These are phyloP conservation scores for Drosophila longiperda DNA, from an alignment of 2,888 invertebrate genomes.

Conservation along the genomic window DNA sequence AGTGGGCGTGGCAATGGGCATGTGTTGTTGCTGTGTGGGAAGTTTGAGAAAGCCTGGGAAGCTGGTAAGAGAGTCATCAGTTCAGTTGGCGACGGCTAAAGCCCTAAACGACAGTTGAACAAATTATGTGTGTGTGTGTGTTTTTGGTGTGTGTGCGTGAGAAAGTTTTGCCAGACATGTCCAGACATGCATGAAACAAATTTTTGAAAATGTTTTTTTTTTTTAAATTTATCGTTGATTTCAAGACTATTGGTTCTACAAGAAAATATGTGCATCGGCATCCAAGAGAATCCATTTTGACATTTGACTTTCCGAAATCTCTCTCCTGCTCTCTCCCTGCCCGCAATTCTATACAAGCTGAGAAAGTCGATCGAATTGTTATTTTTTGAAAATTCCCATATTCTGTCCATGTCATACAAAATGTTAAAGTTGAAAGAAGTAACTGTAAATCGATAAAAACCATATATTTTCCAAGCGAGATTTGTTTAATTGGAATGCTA, in stretches of 20 bases:
- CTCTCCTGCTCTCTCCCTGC: neutral
- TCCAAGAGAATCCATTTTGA: constrained; percentile 2
- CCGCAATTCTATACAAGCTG: neutral
- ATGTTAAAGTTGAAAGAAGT: neutral
- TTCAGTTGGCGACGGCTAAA: constrained; percentile 41
- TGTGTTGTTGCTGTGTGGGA: constrained; percentile 22
- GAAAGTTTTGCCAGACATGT: constrained; percentile 57
- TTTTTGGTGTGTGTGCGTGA: neutral
- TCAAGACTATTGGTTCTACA: constrained; percentile 58
- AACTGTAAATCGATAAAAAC: neutral
- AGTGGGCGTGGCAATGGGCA: constrained; percentile 1
- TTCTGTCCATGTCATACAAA: neutral
- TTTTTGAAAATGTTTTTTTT: constrained; percentile 75
- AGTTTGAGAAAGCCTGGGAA: constrained; percentile 6
- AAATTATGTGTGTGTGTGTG: constrained; percentile 51
- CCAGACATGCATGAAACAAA: constrained; percentile 59
- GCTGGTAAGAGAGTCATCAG: constrained; percentile 46
- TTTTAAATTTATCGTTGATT: constrained; percentile 75
- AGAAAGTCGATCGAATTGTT: neutral
- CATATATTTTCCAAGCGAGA: neutral
- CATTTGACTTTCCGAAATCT: neutral
- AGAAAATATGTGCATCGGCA: constrained; percentile 28
- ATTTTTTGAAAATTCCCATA: neutral
- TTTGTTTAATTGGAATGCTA: neutral
- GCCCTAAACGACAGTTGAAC: constrained; percentile 63